phyloP scores from a whole-genome alignment of 2,888 invertebrate species.

The Augiades crinisus region DNA sequence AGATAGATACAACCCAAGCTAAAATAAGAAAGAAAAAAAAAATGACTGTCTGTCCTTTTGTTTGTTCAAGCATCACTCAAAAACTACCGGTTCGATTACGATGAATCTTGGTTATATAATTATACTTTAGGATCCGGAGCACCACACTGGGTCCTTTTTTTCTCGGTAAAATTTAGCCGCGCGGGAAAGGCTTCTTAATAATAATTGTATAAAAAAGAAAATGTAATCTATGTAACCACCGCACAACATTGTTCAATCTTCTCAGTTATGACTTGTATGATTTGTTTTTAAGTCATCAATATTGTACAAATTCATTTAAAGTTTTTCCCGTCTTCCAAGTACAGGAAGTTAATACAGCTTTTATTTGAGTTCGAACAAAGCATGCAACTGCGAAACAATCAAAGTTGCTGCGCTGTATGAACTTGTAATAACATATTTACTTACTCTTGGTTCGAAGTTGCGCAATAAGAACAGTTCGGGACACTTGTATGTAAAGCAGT shows the following conservation, averaged over 20 bases:
- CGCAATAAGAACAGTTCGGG: not conserved
- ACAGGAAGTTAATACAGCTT: constrained; percentile 5
- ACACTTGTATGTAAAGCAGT: not conserved
- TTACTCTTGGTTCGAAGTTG: constrained; percentile 10
- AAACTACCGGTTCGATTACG: too few species aligned
- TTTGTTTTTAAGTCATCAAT: not conserved
- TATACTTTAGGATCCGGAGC: too few species aligned
- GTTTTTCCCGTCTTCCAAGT: constrained; percentile 2
- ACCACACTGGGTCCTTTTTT: too few species aligned
- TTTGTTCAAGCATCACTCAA: too few species aligned
- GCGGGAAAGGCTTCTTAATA: too few species aligned
- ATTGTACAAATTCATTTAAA: constrained; percentile 9
- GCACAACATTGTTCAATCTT: too few species aligned
- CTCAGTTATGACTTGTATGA: not conserved
- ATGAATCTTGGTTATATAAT: too few species aligned
- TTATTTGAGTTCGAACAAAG: constrained; percentile 11
- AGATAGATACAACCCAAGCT: too few species aligned
- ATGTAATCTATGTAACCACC: not conserved
- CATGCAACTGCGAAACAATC: constrained; percentile 20
- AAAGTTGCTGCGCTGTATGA: constrained; percentile 13
- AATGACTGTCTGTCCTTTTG: too few species aligned
- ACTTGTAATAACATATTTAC: constrained; percentile 15
- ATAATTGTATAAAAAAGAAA: too few species aligned
- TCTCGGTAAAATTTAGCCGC: too few species aligned
- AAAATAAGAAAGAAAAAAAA: too few species aligned